A percentile compares a stretch with the other conserved stretches of the same genome.
These are phyloP conservation scores for Pseudopleuronectes americanus DNA, from an alignment of 2,797 vertebrate genomes.

Conservation along the genomic window DNA sequence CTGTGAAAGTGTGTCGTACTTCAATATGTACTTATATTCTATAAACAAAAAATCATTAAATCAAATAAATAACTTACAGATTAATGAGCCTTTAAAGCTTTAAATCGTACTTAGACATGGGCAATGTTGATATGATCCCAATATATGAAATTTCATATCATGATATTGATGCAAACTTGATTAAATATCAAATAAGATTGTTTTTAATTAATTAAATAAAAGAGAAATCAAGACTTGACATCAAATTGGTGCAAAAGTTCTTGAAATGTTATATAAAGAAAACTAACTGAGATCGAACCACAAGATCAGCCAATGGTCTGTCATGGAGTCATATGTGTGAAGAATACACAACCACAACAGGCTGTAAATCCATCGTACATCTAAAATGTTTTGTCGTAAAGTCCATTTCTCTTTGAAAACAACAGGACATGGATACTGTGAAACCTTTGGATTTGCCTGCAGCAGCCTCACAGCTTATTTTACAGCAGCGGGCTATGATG, in stretches of 20 bases:
- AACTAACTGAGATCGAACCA: too few species aligned
- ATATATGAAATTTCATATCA: too few species aligned
- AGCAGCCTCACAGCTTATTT: not conserved
- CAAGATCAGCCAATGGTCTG: too few species aligned
- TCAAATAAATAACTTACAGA: not conserved
- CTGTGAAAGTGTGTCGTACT: too few species aligned
- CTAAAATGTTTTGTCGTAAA: not conserved
- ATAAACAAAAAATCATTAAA: not conserved
- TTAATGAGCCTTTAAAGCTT: not conserved
- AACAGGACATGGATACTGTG: not conserved
- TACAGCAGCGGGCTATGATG: conserved; percentile 5
- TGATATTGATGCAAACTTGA: not conserved
- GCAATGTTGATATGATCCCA: too few species aligned
- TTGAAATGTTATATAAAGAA: too few species aligned
- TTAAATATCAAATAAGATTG: not conserved
- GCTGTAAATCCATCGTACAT: not conserved
- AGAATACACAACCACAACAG: not conserved
- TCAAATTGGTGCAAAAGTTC: too few species aligned
- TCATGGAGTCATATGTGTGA: not conserved
- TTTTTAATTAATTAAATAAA: too few species aligned
- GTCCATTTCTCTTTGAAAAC: not conserved
- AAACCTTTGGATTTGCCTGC: conserved; percentile 1
- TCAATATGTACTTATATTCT: too few species aligned
- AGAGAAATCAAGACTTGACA: too few species aligned
- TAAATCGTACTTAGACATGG: too few species aligned